Percentiles rank a stretch among this genome's conserved stretches.
phyloP scores from a whole-genome alignment of 2,113 vertebrate genomes.

The Isurus oxyrinchus region DNA sequence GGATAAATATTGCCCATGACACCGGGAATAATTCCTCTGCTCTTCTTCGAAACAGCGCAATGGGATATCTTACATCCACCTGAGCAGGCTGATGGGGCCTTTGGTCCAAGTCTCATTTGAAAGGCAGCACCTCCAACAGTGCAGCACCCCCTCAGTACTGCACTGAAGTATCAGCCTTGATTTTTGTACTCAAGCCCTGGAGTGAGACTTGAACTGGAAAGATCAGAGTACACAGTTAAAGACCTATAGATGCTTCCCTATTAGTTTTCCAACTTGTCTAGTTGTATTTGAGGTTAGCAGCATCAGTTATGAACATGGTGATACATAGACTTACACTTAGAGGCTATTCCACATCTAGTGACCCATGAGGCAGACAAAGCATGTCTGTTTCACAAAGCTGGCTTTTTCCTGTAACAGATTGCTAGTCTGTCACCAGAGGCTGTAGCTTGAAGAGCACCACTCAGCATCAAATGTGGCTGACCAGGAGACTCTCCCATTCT shows the following conservation, averaged over 20 bases:
- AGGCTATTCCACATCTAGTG: neutral
- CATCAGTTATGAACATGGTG: neutral
- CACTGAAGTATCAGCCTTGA: neutral
- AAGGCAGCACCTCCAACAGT: neutral
- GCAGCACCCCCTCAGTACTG: neutral
- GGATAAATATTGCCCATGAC: neutral
- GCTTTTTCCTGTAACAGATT: neutral
- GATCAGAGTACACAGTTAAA: neutral
- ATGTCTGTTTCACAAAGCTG: neutral
- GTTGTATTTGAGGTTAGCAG: neutral
- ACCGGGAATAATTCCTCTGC: neutral
- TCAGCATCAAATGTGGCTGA: neutral
- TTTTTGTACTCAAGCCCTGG: neutral
- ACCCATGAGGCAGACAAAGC: neutral
- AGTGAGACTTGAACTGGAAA: neutral
- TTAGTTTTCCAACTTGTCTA: neutral
- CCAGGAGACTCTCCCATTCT: too few relatives aligned
- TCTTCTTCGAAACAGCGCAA: neutral
- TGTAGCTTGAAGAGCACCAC: neutral
- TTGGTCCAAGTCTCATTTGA: neutral
- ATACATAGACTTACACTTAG: neutral
- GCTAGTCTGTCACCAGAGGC: neutral
- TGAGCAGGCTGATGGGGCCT: too few relatives aligned
- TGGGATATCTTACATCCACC: too few relatives aligned
- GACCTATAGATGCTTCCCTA: too few relatives aligned